These are phyloP conservation scores for Istiophorus platypterus DNA, from an alignment of 2,113 vertebrate species.

Conservation along the genomic window DNA sequence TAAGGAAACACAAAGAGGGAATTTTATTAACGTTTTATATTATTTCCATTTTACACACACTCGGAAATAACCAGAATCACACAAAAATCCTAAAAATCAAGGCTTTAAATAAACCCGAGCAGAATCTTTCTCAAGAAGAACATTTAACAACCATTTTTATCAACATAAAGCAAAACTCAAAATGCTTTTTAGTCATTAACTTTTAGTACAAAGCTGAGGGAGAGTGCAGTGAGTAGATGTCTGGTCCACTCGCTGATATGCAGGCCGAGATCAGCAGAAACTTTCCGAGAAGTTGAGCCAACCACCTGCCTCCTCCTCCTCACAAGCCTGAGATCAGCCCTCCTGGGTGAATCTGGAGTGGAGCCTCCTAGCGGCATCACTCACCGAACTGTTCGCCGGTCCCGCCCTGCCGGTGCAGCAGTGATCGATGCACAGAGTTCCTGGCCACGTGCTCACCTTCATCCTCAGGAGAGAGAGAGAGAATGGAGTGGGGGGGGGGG, in stretches of 20 bases:
- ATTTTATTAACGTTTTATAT: no score
- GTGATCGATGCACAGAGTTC: slow-evolving; percentile 67
- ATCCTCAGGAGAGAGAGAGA: slow-evolving; percentile 59
- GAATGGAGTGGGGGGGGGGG: slow-evolving; percentile 7
- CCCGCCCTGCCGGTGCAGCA: slow-evolving; percentile 49
- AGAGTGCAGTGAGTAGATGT: neutral
- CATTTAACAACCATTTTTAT: neutral
- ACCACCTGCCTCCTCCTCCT: neutral
- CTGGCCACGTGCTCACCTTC: slow-evolving; percentile 62
- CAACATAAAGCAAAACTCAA: neutral
- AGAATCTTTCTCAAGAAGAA: neutral
- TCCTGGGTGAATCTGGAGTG: slow-evolving; percentile 43
- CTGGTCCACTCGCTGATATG: neutral
- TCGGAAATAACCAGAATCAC: no score
- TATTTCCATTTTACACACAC: no score
- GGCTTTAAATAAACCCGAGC: neutral
- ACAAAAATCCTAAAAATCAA: neutral
- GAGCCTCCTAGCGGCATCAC: slow-evolving; percentile 56
- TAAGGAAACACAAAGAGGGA: no score
- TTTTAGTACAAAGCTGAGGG: neutral
- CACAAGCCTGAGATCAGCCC: slow-evolving; percentile 38
- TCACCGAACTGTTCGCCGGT: slow-evolving; percentile 51
- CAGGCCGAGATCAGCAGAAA: slow-evolving; percentile 27
- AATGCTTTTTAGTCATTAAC: neutral
- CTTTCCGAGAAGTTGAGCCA: slow-evolving; percentile 44